A percentile compares a stretch with the other conserved stretches of the same genome.
Evolutionary conservation across 1,140 invertebrate species (phyloP).

Genomic region (Tetramorium simillimum): DNA sequence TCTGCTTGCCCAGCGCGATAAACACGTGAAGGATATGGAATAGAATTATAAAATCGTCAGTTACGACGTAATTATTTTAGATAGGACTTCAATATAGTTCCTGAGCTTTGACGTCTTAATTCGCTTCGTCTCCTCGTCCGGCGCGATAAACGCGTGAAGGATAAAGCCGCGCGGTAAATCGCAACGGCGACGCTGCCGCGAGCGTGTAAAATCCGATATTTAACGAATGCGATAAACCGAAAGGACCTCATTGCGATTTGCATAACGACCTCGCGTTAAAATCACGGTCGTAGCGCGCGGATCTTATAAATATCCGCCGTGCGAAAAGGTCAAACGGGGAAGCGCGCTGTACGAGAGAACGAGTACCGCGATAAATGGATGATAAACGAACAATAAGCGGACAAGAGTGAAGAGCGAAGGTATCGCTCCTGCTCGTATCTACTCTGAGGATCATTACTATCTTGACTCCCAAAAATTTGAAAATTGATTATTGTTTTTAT

Average conservation of each 20-base stretch:
- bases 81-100: not conserved
- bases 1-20: not conserved
- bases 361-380: not conserved
- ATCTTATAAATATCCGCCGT: slow-evolving; percentile 65
- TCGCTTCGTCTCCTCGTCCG: not conserved
- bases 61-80: not conserved
- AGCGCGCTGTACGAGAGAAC: too few species aligned
- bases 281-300: slow-evolving; percentile 64
- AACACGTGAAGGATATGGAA: not conserved
- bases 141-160: not conserved
- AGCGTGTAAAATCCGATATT: slow-evolving; percentile 33
- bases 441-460: not conserved
- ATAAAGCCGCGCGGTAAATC: slow-evolving; percentile 28
- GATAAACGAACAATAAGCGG: slow-evolving; percentile 51
- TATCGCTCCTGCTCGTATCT: slow-evolving; percentile 16
- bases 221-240: slow-evolving; percentile 54
- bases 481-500: too few species aligned
- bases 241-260: slow-evolving; percentile 57
- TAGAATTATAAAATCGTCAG: slow-evolving; percentile 2
- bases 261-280: slow-evolving; percentile 67
- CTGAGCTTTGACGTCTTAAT: not conserved
- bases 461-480: too few species aligned
- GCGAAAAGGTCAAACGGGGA: slow-evolving; percentile 59
- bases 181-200: not conserved
- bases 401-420: slow-evolving; percentile 67